These are phyloP conservation scores for Leistus spinibarbis DNA, from an alignment of 2,888 invertebrate species.

Conservation along the genomic window DNA sequence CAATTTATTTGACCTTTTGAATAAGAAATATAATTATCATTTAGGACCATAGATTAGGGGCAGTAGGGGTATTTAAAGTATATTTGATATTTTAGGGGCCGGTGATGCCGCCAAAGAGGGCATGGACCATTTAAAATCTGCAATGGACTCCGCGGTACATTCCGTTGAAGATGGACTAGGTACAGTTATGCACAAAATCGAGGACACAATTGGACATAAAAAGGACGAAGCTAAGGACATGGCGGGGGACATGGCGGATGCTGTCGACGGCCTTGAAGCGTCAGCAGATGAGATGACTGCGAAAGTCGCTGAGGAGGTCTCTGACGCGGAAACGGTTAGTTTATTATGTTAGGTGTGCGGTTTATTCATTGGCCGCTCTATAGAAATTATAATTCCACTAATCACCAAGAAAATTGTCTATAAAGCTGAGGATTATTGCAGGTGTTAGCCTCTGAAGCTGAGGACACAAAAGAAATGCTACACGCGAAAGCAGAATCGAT, in stretches of 20 bases:
- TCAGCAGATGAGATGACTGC: slow-evolving; percentile 48
- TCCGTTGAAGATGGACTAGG: slow-evolving; percentile 53
- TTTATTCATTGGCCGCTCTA: neutral
- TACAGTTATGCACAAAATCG: slow-evolving; percentile 51
- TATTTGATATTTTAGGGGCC: too few species aligned
- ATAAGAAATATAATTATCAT: too few species aligned
- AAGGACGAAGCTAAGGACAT: slow-evolving; percentile 42
- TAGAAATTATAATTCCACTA: neutral
- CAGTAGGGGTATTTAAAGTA: too few species aligned
- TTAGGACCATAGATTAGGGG: too few species aligned
- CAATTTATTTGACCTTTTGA: too few species aligned
- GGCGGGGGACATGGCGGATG: slow-evolving; percentile 36
- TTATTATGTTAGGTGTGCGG: neutral
- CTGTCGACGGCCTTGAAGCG: slow-evolving; percentile 44
- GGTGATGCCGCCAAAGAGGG: slow-evolving; percentile 51
- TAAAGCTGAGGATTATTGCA: neutral
- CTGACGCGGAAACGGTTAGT: slow-evolving; percentile 52
- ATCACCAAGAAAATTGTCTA: neutral
- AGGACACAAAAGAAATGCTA: slow-evolving; percentile 33
- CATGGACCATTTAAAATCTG: slow-evolving; percentile 52
- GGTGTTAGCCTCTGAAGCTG: slow-evolving; percentile 50
- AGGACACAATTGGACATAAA: slow-evolving; percentile 50
- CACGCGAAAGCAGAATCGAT: neutral
- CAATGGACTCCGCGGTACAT: slow-evolving; percentile 50
- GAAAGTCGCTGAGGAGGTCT: slow-evolving; percentile 49